phyloP scores from a whole-genome alignment of 2,797 vertebrate species.

The Anguilla marmorata region DNA sequence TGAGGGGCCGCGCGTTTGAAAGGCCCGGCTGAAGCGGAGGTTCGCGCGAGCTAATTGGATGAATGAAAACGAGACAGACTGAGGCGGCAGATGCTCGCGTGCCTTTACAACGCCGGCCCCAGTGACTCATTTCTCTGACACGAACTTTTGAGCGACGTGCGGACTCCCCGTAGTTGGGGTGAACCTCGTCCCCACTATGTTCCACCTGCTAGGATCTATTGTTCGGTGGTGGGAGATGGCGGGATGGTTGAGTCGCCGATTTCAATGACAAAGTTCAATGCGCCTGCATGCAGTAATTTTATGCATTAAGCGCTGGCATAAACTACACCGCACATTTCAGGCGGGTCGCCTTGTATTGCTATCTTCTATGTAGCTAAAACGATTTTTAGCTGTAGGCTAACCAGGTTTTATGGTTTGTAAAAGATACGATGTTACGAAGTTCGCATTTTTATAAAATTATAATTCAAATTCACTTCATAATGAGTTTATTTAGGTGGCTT shows the following conservation, averaged over 20 bases:
- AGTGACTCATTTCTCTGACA: constrained; percentile 78
- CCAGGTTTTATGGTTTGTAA: not conserved
- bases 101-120: constrained; percentile 86
- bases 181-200: constrained; percentile 66
- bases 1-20: constrained; percentile 62
- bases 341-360: not conserved
- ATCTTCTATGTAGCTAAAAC: not conserved
- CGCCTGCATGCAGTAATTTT: constrained; percentile 71
- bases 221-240: constrained; percentile 48
- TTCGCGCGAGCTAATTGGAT: constrained; percentile 88
- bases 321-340: not conserved
- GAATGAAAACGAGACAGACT: constrained; percentile 84
- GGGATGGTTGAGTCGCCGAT: constrained; percentile 46
- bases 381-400: not conserved
- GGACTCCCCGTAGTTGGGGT: constrained; percentile 72
- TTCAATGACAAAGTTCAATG: constrained; percentile 76
- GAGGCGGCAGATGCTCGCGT: constrained; percentile 96
- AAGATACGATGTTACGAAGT: not conserved
- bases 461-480: not conserved
- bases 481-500: not conserved
- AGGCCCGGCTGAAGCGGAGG: constrained; percentile 64
- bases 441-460: not conserved
- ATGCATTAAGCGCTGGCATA: constrained; percentile 32
- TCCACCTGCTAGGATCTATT: constrained; percentile 87
- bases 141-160: constrained; percentile 68